phyloP scores from a whole-genome alignment of 2,797 vertebrate species.

The Orestias chungarensis region DNA sequence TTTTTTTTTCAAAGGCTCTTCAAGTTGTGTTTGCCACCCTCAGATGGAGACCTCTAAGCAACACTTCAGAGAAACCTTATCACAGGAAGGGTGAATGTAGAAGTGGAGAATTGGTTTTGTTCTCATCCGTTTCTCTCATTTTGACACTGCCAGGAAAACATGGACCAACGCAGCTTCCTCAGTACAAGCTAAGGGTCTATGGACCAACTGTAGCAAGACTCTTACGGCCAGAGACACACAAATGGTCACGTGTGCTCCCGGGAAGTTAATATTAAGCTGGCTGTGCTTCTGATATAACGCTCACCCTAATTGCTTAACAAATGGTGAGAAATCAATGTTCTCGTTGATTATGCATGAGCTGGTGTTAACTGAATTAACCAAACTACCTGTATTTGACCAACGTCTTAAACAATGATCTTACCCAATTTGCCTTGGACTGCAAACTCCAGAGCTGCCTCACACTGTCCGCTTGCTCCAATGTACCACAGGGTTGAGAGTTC shows the following conservation, averaged over 20 bases:
- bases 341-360: slow-evolving; percentile 27
- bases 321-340: slow-evolving; percentile 39
- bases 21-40: slow-evolving; percentile 92
- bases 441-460: slow-evolving; percentile 50
- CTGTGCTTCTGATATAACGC: slow-evolving; percentile 27
- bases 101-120: slow-evolving; percentile 27
- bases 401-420: slow-evolving; percentile 47
- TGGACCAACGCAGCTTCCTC: slow-evolving; percentile 47
- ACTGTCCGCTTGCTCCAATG: slow-evolving; percentile 32
- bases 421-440: slow-evolving; percentile 76
- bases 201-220: slow-evolving; percentile 15
- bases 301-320: slow-evolving; percentile 32
- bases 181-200: slow-evolving; percentile 7
- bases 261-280: slow-evolving; percentile 26
- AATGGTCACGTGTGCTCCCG: slow-evolving; percentile 14
- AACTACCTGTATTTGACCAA: slow-evolving; percentile 73
- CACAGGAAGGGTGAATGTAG: slow-evolving; percentile 15
- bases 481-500: slow-evolving; percentile 46
- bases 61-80: slow-evolving; percentile 31
- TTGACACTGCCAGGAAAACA: slow-evolving; percentile 42
- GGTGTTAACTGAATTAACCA: slow-evolving; percentile 76
- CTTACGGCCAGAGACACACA: slow-evolving; percentile 14
- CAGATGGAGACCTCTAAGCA: slow-evolving; percentile 91
- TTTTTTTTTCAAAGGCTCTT: slow-evolving; percentile 84
- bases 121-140: slow-evolving; percentile 29